Percentiles rank a stretch among this genome's conserved stretches.
Evolutionary conservation across 2,888 invertebrate species (phyloP).

Genomic region (Cybosia mesomella): DNA sequence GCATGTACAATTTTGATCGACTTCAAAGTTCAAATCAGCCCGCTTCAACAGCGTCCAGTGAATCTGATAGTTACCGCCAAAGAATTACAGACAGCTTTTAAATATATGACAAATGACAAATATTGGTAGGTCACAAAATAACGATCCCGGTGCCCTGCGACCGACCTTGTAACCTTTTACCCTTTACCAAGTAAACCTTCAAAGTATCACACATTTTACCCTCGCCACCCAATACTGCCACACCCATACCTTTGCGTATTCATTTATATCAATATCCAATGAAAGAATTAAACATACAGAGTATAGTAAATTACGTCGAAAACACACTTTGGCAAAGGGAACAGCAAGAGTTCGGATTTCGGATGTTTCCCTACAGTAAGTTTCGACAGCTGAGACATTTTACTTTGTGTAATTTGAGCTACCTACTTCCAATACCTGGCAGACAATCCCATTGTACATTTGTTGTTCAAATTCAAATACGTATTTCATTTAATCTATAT

Average conservation of each 20-base stretch:
- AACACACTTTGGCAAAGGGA: too few species aligned
- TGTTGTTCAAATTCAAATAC: background rate
- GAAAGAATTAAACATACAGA: background rate
- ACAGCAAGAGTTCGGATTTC: too few species aligned
- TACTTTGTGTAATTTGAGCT: slow-evolving; percentile 1
- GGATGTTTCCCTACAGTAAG: background rate
- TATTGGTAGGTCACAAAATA: slow-evolving; percentile 5
- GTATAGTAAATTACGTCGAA: background rate
- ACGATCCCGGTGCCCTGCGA: background rate
- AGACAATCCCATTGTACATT: background rate
- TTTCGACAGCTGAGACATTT: background rate
- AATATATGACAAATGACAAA: background rate
- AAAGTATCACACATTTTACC: background rate
- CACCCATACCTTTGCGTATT: background rate
- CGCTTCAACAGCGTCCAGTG: too few species aligned
- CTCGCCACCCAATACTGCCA: background rate
- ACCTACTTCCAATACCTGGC: slow-evolving; percentile 4
- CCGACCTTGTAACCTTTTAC: slow-evolving; percentile 6
- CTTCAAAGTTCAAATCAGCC: too few species aligned
- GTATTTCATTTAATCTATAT: background rate
- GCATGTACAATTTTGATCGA: too few species aligned
- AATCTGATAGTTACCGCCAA: background rate
- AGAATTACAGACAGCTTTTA: background rate
- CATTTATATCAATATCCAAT: background rate
- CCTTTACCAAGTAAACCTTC: background rate